These are phyloP conservation scores for Oreochromis niloticus DNA, from an alignment of 2,113 vertebrate species.

Conservation along the genomic window DNA sequence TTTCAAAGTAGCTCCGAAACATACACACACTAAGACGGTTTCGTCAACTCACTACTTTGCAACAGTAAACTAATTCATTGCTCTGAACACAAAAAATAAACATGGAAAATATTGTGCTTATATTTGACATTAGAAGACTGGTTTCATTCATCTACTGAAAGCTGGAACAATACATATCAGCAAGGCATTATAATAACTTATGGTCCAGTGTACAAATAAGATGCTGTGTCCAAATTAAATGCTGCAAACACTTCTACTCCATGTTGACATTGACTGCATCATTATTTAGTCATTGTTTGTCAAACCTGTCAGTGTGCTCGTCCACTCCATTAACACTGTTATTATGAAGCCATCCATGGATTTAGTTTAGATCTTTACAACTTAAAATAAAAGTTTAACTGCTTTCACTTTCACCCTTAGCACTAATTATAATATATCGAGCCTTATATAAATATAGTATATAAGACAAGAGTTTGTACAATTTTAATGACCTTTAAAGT, in stretches of 20 bases:
- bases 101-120: no score
- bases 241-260: accelerated
- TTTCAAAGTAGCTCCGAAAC: neutral
- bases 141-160: no score
- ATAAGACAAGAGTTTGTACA: neutral
- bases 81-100: no score
- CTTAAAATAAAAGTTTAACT: accelerated
- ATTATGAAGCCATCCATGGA: accelerated
- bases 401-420: neutral
- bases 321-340: neutral
- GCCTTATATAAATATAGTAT: neutral
- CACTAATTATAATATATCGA: neutral
- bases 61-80: no score
- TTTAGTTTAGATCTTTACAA: neutral
- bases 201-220: neutral
- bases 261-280: neutral
- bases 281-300: neutral
- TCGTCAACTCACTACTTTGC: no score
- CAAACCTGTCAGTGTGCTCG: neutral
- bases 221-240: neutral
- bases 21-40: neutral
- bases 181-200: neutral
- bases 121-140: no score
- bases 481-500: neutral
- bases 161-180: no score